These are phyloP conservation scores for Lepeophtheirus nordmannii DNA, from an alignment of 2,888 invertebrate species.

Conservation along the genomic window DNA sequence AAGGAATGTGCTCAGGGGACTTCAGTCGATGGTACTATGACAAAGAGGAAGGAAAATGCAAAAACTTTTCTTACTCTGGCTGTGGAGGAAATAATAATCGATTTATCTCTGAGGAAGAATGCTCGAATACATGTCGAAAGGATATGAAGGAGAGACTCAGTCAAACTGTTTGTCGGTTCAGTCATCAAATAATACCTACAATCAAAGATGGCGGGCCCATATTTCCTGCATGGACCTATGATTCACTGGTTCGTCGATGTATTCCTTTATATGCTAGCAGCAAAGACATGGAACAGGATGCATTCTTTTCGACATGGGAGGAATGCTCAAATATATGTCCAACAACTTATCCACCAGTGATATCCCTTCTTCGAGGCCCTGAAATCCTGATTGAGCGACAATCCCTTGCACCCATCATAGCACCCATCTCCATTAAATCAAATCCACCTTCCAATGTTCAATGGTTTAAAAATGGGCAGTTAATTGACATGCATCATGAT, in stretches of 20 bases:
- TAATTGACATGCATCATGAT: background rate
- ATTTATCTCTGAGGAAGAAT: conserved; percentile 11
- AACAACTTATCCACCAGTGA: conserved; percentile 14
- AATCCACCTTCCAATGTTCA: conserved; percentile 17
- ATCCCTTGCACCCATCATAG: background rate
- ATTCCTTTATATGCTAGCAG: conserved; percentile 24
- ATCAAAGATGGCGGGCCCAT: background rate
- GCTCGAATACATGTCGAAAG: conserved; percentile 9
- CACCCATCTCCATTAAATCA: background rate
- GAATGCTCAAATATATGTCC: conserved; percentile 11
- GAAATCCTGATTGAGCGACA: conserved; percentile 12
- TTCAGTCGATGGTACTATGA: conserved; percentile 21
- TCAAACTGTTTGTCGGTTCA: background rate
- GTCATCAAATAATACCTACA: background rate
- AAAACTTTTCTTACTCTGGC: too few species aligned
- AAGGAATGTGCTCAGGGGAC: conserved; percentile 18
- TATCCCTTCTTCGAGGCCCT: conserved; percentile 11
- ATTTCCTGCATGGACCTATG: conserved; percentile 8
- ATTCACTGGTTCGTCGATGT: conserved; percentile 14
- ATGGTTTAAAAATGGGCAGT: conserved; percentile 15
- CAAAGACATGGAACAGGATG: background rate
- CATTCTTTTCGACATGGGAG: conserved; percentile 1
- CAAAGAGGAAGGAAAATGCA: too few species aligned
- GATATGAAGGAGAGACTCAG: background rate
- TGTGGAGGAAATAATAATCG: conserved; percentile 25